Percentiles rank a stretch among this genome's conserved stretches.
These are phyloP conservation scores for Myripristis jacobus DNA, from an alignment of 2,797 vertebrate species.

Conservation along the genomic window DNA sequence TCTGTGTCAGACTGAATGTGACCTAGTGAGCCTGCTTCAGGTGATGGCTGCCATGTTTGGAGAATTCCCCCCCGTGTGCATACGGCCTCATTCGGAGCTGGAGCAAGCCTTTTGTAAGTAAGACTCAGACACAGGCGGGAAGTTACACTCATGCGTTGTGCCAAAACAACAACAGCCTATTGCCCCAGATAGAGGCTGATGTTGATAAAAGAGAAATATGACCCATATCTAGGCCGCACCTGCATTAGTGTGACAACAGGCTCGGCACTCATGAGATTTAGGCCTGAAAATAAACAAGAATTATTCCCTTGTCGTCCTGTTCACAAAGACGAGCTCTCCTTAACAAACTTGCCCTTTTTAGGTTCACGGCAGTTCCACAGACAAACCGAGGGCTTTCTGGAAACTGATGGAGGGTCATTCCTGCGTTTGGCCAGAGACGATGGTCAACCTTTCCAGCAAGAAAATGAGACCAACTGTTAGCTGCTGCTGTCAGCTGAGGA, in stretches of 20 bases:
- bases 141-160: not conserved
- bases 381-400: slow-evolving; percentile 30
- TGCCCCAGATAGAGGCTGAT: slow-evolving; percentile 17
- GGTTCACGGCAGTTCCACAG: slow-evolving; percentile 65
- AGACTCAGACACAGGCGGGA: not conserved
- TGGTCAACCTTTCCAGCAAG: slow-evolving; percentile 47
- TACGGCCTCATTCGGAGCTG: slow-evolving; percentile 73
- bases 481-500: not conserved
- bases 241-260: not conserved
- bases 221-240: slow-evolving; percentile 8
- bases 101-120: slow-evolving; percentile 89
- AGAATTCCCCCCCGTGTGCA: slow-evolving; percentile 89
- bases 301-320: not conserved
- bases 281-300: not conserved
- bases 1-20: slow-evolving; percentile 84
- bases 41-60: slow-evolving; percentile 90
- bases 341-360: slow-evolving; percentile 22
- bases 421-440: slow-evolving; percentile 71
- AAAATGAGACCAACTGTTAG: slow-evolving; percentile 80
- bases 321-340: not conserved
- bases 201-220: slow-evolving; percentile 10
- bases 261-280: not conserved
- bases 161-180: not conserved
- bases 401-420: slow-evolving; percentile 47
- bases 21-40: slow-evolving; percentile 90